These are phyloP conservation scores for Teinopalpus imperialis DNA, from an alignment of 2,888 invertebrate genomes.

Conservation along the genomic window DNA sequence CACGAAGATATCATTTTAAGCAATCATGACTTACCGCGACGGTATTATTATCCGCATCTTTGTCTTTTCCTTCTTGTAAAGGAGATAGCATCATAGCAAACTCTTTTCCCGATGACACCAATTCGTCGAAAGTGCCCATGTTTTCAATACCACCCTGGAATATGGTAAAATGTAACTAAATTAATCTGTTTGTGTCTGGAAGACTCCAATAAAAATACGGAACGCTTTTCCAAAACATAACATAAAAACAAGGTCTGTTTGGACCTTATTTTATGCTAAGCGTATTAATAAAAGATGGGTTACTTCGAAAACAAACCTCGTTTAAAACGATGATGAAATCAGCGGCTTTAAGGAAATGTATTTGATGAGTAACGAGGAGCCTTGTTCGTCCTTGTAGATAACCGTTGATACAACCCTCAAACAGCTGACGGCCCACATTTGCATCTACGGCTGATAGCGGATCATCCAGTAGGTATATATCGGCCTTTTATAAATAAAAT, in stretches of 20 bases:
- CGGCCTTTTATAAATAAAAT: slow-evolving; percentile 76
- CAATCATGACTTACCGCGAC: slow-evolving; percentile 38
- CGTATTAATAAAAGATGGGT: too few relatives aligned
- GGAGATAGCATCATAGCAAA: slow-evolving; percentile 78
- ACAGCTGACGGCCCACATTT: slow-evolving; percentile 89
- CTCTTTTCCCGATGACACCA: slow-evolving; percentile 79
- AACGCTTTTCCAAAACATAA: not conserved
- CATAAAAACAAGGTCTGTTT: slow-evolving; percentile 4
- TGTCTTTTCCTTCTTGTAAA: slow-evolving; percentile 66
- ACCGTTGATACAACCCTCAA: slow-evolving; percentile 88
- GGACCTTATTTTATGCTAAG: too few relatives aligned
- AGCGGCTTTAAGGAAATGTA: slow-evolving; percentile 88
- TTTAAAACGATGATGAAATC: slow-evolving; percentile 84
- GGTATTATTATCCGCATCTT: slow-evolving; percentile 54
- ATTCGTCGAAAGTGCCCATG: slow-evolving; percentile 82
- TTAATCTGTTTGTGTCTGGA: slow-evolving; percentile 4
- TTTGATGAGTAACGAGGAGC: slow-evolving; percentile 92
- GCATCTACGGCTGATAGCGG: slow-evolving; percentile 94
- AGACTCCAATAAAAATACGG: not conserved
- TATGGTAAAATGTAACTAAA: slow-evolving; percentile 7
- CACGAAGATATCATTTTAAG: not conserved
- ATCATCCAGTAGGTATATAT: slow-evolving; percentile 92
- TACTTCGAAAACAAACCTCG: slow-evolving; percentile 44
- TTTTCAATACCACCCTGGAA: slow-evolving; percentile 80
- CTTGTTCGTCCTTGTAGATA: slow-evolving; percentile 85